phyloP scores from a whole-genome alignment of 2,888 invertebrate genomes.

The Cryptus armator region DNA sequence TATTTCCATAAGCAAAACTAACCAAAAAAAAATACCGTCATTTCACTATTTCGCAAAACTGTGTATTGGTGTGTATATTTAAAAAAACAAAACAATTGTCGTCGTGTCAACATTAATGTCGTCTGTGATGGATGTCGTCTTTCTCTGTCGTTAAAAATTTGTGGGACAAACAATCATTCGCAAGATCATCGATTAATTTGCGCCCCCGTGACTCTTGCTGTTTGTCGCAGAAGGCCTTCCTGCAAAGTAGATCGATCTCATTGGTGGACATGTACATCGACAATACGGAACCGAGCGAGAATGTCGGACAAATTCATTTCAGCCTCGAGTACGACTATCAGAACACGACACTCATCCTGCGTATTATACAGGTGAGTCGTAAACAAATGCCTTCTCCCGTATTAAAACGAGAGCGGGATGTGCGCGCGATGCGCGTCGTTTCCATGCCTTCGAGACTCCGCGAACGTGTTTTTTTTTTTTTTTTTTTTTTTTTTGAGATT shows the following conservation, averaged over 20 bases:
- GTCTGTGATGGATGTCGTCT: constrained; percentile 47
- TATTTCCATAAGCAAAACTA: neutral
- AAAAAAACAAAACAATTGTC: neutral
- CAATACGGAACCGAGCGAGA: constrained; percentile 96
- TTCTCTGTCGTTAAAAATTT: constrained; percentile 52
- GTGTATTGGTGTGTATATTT: constrained; percentile 1
- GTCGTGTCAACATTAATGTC: constrained; percentile 19
- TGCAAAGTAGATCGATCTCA: constrained; percentile 95
- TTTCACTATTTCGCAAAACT: constrained; percentile 16
- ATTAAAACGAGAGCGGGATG: too few species aligned
- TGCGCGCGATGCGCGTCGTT: too few species aligned
- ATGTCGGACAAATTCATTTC: constrained; percentile 97
- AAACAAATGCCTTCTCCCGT: neutral
- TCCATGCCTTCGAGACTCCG: too few species aligned
- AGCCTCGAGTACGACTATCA: constrained; percentile 97
- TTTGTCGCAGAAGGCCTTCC: constrained; percentile 89
- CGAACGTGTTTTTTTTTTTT: too few species aligned
- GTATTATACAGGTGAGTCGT: constrained; percentile 92
- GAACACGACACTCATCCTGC: constrained; percentile 95
- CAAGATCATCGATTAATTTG: constrained; percentile 64
- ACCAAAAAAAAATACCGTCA: neutral
- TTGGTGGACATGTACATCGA: constrained; percentile 98
- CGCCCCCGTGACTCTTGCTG: constrained; percentile 63
- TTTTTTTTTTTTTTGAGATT: too few species aligned
- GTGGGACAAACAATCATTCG: constrained; percentile 55